A percentile compares a stretch with the other conserved stretches of the same genome.
These are phyloP conservation scores for Galeruca laticollis DNA, from an alignment of 2,888 invertebrate species.

Conservation along the genomic window DNA sequence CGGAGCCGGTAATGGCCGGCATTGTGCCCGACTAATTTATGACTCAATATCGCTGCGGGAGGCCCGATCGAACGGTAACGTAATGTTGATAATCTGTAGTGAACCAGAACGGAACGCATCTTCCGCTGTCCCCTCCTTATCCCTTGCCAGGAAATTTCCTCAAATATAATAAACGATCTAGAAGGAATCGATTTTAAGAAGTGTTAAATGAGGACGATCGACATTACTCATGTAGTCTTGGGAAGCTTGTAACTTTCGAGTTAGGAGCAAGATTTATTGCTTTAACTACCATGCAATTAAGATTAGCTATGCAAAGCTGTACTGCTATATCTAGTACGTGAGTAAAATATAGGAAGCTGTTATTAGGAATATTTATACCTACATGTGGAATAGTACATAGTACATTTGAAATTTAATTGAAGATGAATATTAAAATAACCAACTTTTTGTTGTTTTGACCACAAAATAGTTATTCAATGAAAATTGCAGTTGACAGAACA, in stretches of 20 bases:
- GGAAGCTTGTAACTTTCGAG: conserved; percentile 8
- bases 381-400: neutral
- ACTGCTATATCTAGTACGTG: conserved; percentile 5
- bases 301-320: conserved; percentile 10
- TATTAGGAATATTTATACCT: neutral
- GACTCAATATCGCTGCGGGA: conserved; percentile 62
- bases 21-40: conserved; percentile 63
- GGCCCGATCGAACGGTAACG: conserved; percentile 60
- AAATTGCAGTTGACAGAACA: neutral
- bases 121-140: conserved; percentile 18
- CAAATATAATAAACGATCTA: conserved; percentile 37
- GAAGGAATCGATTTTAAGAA: conserved; percentile 24
- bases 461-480: no score
- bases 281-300: conserved; percentile 5
- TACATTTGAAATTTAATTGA: neutral
- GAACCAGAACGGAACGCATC: conserved; percentile 54
- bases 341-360: neutral
- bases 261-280: conserved; percentile 1
- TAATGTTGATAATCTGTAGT: conserved; percentile 63
- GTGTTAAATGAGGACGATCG: conserved; percentile 17
- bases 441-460: neutral
- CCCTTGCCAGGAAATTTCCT: conserved; percentile 24
- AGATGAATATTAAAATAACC: neutral
- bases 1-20: conserved; percentile 61
- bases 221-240: conserved; percentile 11